Conservation (phyloP, 2,797 vertebrate species). For the Chaetophractus vellerosus region DNA sequence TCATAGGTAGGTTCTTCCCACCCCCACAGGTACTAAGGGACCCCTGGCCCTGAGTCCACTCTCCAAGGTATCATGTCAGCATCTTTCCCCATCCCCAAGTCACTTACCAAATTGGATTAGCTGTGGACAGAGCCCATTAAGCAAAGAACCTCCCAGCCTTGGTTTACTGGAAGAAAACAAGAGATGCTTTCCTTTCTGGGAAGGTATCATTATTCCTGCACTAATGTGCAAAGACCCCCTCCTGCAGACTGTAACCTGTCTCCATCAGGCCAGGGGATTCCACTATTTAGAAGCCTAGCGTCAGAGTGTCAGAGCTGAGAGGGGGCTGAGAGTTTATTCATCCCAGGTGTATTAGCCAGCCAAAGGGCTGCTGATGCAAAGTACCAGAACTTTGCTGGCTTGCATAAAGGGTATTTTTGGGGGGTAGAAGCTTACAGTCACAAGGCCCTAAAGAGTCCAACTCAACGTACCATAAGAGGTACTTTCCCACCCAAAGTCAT, state of each 20-base stretch:
- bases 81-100: slow-evolving; percentile 22
- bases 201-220: slow-evolving; percentile 71
- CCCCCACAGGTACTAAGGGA: no score
- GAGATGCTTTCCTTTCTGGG: slow-evolving; percentile 79
- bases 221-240: not conserved
- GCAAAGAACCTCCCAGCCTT: slow-evolving; percentile 66
- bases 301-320: not conserved
- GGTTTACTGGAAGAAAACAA: slow-evolving; percentile 83
- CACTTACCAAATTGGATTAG: slow-evolving; percentile 80
- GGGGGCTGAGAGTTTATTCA: not conserved
- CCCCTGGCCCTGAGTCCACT: not conserved
- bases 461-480: no score
- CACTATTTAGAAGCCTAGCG: not conserved
- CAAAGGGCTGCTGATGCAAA: no score
- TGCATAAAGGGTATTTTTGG: no score
- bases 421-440: no score
- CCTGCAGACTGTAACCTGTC: not conserved
- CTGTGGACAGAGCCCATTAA: slow-evolving; percentile 71
- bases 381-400: no score
- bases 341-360: not conserved
- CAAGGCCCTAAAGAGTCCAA: no score
- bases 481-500: no score
- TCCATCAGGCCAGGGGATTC: not conserved
- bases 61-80: slow-evolving; percentile 64
- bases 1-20: no score